Percentiles rank a stretch among this genome's conserved stretches.
Evolutionary conservation across 1,140 invertebrate genomes (phyloP).

Genomic region (Calycopis cecrops): DNA sequence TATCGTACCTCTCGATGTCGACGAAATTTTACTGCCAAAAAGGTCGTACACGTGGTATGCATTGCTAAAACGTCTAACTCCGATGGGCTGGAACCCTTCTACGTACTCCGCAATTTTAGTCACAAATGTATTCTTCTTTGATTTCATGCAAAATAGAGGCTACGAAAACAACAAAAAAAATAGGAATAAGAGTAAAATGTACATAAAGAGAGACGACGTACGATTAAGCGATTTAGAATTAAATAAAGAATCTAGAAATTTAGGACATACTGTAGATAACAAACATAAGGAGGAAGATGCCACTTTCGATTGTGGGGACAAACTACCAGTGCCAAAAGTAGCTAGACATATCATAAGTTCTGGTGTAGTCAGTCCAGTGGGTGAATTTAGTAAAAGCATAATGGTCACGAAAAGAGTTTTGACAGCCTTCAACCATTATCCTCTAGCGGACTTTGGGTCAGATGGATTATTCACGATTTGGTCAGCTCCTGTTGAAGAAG

Average conservation of each 20-base stretch:
- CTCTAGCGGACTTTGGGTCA: conserved; percentile 76
- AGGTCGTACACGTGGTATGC: conserved; percentile 75
- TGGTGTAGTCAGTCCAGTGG: conserved; percentile 76
- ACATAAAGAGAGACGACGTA: conserved; percentile 58
- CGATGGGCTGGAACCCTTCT: conserved; percentile 60
- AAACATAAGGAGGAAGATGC: conserved; percentile 20
- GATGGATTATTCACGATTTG: conserved; percentile 73
- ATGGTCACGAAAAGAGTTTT: conserved; percentile 79
- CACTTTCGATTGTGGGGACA: conserved; percentile 40
- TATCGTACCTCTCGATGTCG: conserved; percentile 82
- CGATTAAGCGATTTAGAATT: conserved; percentile 35
- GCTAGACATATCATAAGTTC: conserved; percentile 71
- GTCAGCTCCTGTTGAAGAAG: conserved; percentile 68
- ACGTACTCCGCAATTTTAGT: conserved; percentile 77
- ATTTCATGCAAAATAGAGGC: conserved; percentile 55
- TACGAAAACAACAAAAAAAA: conserved; percentile 22
- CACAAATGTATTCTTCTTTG: conserved; percentile 81
- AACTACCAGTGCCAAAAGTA: conserved; percentile 49
- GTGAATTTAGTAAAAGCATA: conserved; percentile 83
- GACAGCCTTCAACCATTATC: conserved; percentile 86
- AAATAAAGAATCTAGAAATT: conserved; percentile 57
- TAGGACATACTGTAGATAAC: conserved; percentile 42
- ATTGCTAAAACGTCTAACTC: conserved; percentile 58
- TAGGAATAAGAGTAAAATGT: conserved; percentile 40
- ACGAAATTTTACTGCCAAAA: conserved; percentile 82